These are phyloP conservation scores for Napeogenes sylphis DNA, from an alignment of 2,888 invertebrate genomes.

Conservation along the genomic window DNA sequence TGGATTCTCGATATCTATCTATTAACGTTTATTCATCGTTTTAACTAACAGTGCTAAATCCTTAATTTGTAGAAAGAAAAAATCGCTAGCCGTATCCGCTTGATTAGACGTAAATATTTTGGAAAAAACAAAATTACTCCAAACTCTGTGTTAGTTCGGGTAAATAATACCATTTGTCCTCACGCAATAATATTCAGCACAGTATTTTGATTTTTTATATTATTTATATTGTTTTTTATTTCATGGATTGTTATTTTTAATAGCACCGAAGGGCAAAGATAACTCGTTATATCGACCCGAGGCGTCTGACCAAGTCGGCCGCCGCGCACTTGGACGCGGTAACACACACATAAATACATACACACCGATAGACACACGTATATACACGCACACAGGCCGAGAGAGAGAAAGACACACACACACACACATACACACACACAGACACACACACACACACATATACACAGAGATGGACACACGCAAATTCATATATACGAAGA, in stretches of 20 bases:
- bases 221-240: slow-evolving; percentile 24
- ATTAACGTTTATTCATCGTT: slow-evolving; percentile 29
- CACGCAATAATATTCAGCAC: slow-evolving; percentile 35
- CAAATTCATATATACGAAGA: slow-evolving; percentile 34
- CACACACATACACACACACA: too few species aligned
- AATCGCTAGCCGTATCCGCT: slow-evolving; percentile 69
- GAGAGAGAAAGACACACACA: too few species aligned
- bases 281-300: slow-evolving; percentile 71
- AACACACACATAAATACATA: slow-evolving; percentile 34
- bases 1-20: slow-evolving; percentile 22
- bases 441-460: too few species aligned
- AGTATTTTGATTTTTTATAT: slow-evolving; percentile 21
- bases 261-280: slow-evolving; percentile 75
- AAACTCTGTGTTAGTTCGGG: slow-evolving; percentile 60
- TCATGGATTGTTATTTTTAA: slow-evolving; percentile 47
- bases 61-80: slow-evolving; percentile 71
- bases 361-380: neutral
- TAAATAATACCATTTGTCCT: slow-evolving; percentile 56
- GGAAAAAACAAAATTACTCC: slow-evolving; percentile 73
- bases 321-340: slow-evolving; percentile 69
- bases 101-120: slow-evolving; percentile 74
- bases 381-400: too few species aligned
- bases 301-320: slow-evolving; percentile 68
- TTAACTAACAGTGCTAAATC: slow-evolving; percentile 52
- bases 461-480: too few species aligned